Percentiles rank a stretch among this genome's conserved stretches.
Evolutionary conservation across 1,140 invertebrate species (phyloP).

Genomic region (Sipha flava): DNA sequence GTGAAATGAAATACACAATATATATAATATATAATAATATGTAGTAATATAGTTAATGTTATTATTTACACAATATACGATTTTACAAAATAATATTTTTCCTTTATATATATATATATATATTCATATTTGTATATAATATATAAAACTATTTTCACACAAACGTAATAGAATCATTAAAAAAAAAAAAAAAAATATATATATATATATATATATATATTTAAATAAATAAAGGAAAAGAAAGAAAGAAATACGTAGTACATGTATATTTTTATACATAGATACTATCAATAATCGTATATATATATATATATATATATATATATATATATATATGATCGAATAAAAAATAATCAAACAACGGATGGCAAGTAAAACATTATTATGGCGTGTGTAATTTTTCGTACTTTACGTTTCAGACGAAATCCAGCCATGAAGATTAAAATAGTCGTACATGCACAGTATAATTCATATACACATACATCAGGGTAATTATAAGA

Average conservation of each 20-base stretch:
- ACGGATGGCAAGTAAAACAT: not conserved
- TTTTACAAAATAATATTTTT: constrained; percentile 12
- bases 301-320: not conserved
- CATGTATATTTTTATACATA: too few relatives aligned
- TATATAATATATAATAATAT: not conserved
- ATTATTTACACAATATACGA: not conserved
- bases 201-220: not conserved
- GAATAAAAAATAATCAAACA: not conserved
- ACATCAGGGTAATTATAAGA: too few relatives aligned
- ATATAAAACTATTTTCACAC: constrained; percentile 13
- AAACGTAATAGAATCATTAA: not conserved
- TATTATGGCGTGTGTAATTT: not conserved
- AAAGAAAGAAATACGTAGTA: too few relatives aligned
- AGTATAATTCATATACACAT: not conserved
- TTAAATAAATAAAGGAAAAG: too few relatives aligned
- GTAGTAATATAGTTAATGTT: not conserved
- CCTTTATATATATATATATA: not conserved
- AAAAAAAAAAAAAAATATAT: not conserved
- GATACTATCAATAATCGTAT: too few relatives aligned
- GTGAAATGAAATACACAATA: not conserved
- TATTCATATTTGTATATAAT: not conserved
- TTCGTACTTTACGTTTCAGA: not conserved
- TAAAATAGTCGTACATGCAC: too few relatives aligned
- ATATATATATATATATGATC: not conserved
- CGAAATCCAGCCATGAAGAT: not conserved